Evolutionary conservation across 1,140 invertebrate genomes (phyloP).

Genomic region (Maniola jurtina): DNA sequence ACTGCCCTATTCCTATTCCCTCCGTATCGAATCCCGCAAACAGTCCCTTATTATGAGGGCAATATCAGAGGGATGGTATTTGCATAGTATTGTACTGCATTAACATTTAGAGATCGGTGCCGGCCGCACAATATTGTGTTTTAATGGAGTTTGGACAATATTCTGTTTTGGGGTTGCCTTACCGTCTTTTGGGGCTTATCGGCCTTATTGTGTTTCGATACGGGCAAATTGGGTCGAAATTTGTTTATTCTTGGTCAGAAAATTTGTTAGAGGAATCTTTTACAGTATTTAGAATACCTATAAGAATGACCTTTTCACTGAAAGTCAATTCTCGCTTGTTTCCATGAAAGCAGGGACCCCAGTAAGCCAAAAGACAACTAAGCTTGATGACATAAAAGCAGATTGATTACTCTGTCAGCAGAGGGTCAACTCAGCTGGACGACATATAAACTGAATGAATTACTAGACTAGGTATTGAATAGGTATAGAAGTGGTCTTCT

Average conservation of each 20-base stretch:
- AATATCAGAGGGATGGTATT: conserved; percentile 20
- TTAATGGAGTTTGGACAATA: conserved; percentile 17
- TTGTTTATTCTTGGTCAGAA: neutral
- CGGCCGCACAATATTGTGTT: conserved; percentile 10
- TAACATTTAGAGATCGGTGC: conserved; percentile 23
- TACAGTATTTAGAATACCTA: too few relatives aligned
- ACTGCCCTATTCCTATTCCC: conserved; percentile 1
- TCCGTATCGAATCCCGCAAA: conserved; percentile 7
- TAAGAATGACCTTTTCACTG: too few relatives aligned
- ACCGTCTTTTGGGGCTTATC: conserved; percentile 5
- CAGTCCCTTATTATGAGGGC: conserved; percentile 19
- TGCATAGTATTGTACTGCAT: conserved; percentile 28
- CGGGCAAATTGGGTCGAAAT: neutral
- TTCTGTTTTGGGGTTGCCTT: conserved; percentile 11
- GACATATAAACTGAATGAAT: too few relatives aligned
- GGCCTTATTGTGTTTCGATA: neutral
- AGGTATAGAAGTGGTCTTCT: too few relatives aligned
- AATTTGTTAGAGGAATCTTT: neutral
- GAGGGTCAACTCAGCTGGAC: too few relatives aligned
- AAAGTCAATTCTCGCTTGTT: too few relatives aligned
- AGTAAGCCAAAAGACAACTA: too few relatives aligned
- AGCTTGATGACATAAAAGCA: too few relatives aligned
- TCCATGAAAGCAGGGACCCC: too few relatives aligned
- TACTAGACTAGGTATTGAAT: too few relatives aligned
- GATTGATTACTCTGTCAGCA: too few relatives aligned